Evolutionary conservation across 2,113 vertebrate genomes (phyloP), one percentile per base, ranked within the genome.

Genomic region (Nothocercus nigrocapillus): DNA sequence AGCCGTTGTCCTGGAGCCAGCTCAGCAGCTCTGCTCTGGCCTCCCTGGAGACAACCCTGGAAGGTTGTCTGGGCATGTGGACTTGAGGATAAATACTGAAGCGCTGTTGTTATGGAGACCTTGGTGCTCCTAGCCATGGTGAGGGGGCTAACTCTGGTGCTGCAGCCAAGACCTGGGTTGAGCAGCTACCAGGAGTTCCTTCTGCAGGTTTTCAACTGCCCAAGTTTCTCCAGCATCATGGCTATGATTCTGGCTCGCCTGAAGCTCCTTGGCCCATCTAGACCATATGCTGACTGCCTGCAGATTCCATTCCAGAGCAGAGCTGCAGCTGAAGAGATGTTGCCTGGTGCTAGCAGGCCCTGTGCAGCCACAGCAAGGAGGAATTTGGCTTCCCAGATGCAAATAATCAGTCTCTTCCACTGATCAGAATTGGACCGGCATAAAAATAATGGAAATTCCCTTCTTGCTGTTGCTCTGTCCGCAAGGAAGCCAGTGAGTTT

Each of bases 31-130:
- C 1, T 3, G 0, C 47, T 72, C 58, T 11, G 21, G 67, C 32
- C 44, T 34, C 14, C 40, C 28, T 87, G 84, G 77, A 82, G 87
- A 82, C 95, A 82, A 59, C 67, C 77, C 74, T 76, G 70, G 66
- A 75, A 92, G 85, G 87, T 85, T 85, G 62, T 68, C 36, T 84
- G 67, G 92, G 89, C 74, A 93, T 69, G 67, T 38, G 63, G 4
- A 14, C 78, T 72, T 72, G 81, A 58, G 91, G 87, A 69, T 87
- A 96, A 96, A 96, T 72, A 91, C 93, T 94, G 95, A 87, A 72
- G 44, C 64, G 53, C 1, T 38, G 96, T 95, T 96, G 87, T 87
- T 95, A 95, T 75, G 93, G 88, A 93, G 89, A 74, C 2, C 38
- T 90, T 3, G 1, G 76, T 58, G 79, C 67, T 83, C 7, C 53